Conservation (phyloP, 1,140 invertebrate species). For the Anadara kagoshimensis region DNA sequence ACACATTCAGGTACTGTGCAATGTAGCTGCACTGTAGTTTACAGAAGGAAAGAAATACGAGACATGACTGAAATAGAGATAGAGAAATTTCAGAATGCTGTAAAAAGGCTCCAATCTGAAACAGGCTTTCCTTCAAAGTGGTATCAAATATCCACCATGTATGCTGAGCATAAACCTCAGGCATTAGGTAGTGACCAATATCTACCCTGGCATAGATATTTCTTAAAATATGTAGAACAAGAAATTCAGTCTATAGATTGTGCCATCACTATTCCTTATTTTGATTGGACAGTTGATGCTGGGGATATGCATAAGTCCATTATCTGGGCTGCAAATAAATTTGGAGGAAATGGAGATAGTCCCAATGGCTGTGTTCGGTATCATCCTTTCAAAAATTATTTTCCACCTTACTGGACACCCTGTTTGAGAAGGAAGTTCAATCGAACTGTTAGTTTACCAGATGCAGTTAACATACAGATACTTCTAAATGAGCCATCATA, state of each 20-base stretch:
- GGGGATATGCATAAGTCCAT: slow-evolving; percentile 51
- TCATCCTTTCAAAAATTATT: slow-evolving; percentile 62
- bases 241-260: slow-evolving; percentile 57
- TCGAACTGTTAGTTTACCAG: slow-evolving; percentile 51
- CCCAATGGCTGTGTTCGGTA: slow-evolving; percentile 56
- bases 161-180: slow-evolving; percentile 58
- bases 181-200: slow-evolving; percentile 53
- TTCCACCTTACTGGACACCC: slow-evolving; percentile 54
- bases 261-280: slow-evolving; percentile 61
- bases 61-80: slow-evolving; percentile 57
- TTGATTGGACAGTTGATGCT: slow-evolving; percentile 66
- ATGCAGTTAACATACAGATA: slow-evolving; percentile 60
- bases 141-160: slow-evolving; percentile 55
- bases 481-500: slow-evolving; percentile 53
- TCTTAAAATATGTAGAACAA: slow-evolving; percentile 55
- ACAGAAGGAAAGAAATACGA: slow-evolving; percentile 57
- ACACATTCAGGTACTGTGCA: slow-evolving; percentile 40
- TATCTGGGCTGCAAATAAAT: slow-evolving; percentile 59
- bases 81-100: slow-evolving; percentile 43
- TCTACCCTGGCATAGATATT: slow-evolving; percentile 62
- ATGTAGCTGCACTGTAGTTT: slow-evolving; percentile 41
- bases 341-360: slow-evolving; percentile 61
- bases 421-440: slow-evolving; percentile 61
- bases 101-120: slow-evolving; percentile 44
- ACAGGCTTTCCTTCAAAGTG: slow-evolving; percentile 55